Conservation (phyloP, 2,113 vertebrate species). For the Gymnocephalus cernua region DNA sequence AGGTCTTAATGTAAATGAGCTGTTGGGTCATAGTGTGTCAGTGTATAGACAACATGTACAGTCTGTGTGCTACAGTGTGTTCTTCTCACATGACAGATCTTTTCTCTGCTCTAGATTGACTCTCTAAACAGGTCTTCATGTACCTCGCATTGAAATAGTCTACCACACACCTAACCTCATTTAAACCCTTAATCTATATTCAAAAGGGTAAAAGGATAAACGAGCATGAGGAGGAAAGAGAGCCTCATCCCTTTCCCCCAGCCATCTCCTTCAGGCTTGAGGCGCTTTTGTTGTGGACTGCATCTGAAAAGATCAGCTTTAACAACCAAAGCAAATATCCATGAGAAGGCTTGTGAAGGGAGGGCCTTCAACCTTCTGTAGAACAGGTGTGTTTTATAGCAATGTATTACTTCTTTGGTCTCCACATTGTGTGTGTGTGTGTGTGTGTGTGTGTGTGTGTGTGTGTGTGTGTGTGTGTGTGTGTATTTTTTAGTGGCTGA, state of each 20-base stretch:
- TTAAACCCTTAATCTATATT: constrained; percentile 35
- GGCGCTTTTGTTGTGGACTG: constrained; percentile 47
- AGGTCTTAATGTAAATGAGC: neutral
- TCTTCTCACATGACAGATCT: neutral
- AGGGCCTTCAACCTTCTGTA: constrained; percentile 53
- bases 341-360: constrained; percentile 57
- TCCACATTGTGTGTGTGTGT: constrained; percentile 17
- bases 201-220: constrained; percentile 46
- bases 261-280: constrained; percentile 11
- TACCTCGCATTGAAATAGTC: constrained; percentile 15
- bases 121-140: neutral
- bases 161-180: constrained; percentile 14
- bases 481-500: constrained; percentile 42
- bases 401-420: constrained; percentile 53
- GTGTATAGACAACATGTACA: neutral
- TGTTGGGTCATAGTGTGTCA: neutral
- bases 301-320: constrained; percentile 63
- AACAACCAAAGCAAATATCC: constrained; percentile 63
- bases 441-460: neutral
- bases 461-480: constrained; percentile 1
- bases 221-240: constrained; percentile 14
- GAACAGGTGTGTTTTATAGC: constrained; percentile 79
- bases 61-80: neutral
- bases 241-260: constrained; percentile 21
- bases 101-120: neutral